Conservation (phyloP, 2,113 vertebrate species). For the Odocoileus hemionus region DNA sequence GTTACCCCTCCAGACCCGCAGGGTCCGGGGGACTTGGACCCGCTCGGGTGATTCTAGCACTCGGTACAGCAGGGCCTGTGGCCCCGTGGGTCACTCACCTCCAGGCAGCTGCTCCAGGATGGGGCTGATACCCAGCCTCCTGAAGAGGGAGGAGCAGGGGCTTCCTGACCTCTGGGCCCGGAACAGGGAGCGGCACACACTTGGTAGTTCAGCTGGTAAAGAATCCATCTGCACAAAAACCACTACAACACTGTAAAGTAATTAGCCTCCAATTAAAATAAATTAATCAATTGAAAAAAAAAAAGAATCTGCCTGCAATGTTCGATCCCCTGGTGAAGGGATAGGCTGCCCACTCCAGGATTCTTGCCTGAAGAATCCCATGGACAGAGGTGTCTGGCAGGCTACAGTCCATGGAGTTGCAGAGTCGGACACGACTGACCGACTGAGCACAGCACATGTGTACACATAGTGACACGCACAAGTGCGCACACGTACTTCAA, state of each 20-base stretch:
- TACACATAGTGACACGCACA: too few relatives aligned
- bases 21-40: background rate
- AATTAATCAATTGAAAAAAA: background rate
- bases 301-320: background rate
- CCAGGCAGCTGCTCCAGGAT: background rate
- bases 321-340: background rate
- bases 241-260: background rate
- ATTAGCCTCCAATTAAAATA: background rate
- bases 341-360: background rate
- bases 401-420: background rate
- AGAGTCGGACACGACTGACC: background rate
- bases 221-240: background rate
- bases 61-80: too few relatives aligned
- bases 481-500: fast-evolving
- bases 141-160: background rate
- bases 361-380: background rate
- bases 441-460: background rate
- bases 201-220: background rate
- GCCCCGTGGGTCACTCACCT: background rate
- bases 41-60: fast-evolving
- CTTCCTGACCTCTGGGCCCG: background rate
- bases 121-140: fast-evolving
- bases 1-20: background rate
- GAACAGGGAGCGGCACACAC: background rate
- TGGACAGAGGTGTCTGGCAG: background rate